Percentiles rank a stretch among this genome's conserved stretches.
Conservation (phyloP, 2,113 vertebrate species). For the Sinocyclocheilus grahami region DNA sequence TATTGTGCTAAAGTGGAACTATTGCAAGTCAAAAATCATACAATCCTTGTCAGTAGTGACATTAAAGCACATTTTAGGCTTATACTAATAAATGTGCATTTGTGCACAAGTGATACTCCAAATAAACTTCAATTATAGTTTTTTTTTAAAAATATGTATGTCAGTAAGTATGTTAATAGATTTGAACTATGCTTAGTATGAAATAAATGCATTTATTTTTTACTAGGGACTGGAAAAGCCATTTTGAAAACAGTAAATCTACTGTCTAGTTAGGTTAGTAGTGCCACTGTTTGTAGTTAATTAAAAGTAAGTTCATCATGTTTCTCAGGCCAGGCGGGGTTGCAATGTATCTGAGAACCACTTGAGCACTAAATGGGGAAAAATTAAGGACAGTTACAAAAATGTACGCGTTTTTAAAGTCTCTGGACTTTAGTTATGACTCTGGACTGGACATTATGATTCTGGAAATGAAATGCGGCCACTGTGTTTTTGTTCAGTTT, state of each 20-base stretch:
- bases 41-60: too few species aligned
- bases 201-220: too few species aligned
- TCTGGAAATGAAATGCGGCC: background rate
- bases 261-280: background rate
- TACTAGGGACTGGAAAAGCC: background rate
- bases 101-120: too few species aligned
- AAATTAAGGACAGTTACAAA: background rate
- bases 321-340: background rate
- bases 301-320: conserved; percentile 9
- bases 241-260: background rate
- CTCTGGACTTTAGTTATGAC: conserved; percentile 12
- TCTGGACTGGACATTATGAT: background rate
- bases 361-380: background rate
- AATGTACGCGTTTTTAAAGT: background rate
- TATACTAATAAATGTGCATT: too few species aligned
- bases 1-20: too few species aligned
- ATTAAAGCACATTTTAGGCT: too few species aligned
- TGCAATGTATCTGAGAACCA: background rate
- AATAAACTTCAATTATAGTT: too few species aligned
- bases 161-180: too few species aligned
- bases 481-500: background rate
- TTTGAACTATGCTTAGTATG: too few species aligned
- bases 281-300: background rate
- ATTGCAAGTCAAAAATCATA: too few species aligned
- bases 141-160: too few species aligned